Evolutionary conservation across 2,797 vertebrate genomes (phyloP).

Genomic region (Lemur catta): DNA sequence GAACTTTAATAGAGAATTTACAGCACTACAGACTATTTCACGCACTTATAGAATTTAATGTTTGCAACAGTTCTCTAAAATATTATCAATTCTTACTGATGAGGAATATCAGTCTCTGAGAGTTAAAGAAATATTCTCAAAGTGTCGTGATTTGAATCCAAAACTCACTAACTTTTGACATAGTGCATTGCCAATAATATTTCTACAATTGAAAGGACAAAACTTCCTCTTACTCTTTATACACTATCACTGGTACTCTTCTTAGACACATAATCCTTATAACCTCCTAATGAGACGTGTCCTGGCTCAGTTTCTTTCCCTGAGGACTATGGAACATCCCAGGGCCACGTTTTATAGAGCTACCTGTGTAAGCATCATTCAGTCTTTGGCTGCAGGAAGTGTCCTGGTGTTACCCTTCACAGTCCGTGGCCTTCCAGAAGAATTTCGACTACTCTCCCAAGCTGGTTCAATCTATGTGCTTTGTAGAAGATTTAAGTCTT

Average conservation of each 20-base stretch:
- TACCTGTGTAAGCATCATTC: fast-evolving
- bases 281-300: fast-evolving
- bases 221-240: neutral
- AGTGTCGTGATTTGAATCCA: neutral
- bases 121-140: neutral
- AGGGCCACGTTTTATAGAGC: neutral
- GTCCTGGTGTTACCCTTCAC: fast-evolving
- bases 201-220: neutral
- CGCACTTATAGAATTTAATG: neutral
- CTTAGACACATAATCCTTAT: fast-evolving
- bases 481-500: neutral
- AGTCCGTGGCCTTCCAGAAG: neutral
- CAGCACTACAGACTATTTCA: neutral
- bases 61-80: neutral
- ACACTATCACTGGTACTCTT: neutral
- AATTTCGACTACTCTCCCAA: neutral
- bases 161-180: neutral
- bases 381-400: too few species aligned
- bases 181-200: neutral
- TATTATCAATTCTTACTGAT: neutral
- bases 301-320: neutral
- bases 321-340: fast-evolving
- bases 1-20: neutral
- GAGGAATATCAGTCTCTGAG: neutral
- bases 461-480: neutral